phyloP scores from a whole-genome alignment of 2,113 vertebrate genomes.

The Verasper variegatus region DNA sequence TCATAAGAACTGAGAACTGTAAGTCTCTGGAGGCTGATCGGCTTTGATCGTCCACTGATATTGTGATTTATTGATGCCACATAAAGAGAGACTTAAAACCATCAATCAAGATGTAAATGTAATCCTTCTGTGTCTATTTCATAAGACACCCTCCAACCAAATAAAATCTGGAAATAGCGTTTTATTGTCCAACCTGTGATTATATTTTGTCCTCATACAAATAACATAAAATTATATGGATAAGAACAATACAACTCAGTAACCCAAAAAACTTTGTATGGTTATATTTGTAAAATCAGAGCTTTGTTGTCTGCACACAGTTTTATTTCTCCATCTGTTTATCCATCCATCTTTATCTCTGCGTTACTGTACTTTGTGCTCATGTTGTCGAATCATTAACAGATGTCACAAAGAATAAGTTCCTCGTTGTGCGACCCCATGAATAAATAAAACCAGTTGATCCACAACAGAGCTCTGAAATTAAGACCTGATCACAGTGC shows the following conservation, averaged over 20 bases:
- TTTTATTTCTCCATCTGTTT: constrained; percentile 2
- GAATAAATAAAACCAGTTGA: background rate
- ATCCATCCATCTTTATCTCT: background rate
- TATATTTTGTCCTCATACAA: background rate
- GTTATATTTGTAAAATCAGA: background rate
- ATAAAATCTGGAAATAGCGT: no score
- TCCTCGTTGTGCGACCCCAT: constrained; percentile 4
- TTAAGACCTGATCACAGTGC: background rate
- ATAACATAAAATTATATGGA: background rate
- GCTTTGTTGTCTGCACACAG: constrained; percentile 7
- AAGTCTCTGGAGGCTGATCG: background rate
- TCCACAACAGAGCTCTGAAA: background rate
- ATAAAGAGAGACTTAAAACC: background rate
- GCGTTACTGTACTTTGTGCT: background rate
- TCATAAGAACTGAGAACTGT: no score
- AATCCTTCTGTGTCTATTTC: background rate
- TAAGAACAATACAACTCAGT: background rate
- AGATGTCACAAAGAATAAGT: constrained; percentile 24
- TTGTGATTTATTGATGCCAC: background rate
- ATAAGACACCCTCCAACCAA: background rate
- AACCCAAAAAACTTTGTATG: background rate
- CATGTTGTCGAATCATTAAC: constrained; percentile 13
- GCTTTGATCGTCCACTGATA: no score
- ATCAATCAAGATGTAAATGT: background rate
- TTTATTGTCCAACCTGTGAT: no score